Evolutionary conservation across 2,888 invertebrate genomes (phyloP).

Genomic region (Priocnemis perturbator): DNA sequence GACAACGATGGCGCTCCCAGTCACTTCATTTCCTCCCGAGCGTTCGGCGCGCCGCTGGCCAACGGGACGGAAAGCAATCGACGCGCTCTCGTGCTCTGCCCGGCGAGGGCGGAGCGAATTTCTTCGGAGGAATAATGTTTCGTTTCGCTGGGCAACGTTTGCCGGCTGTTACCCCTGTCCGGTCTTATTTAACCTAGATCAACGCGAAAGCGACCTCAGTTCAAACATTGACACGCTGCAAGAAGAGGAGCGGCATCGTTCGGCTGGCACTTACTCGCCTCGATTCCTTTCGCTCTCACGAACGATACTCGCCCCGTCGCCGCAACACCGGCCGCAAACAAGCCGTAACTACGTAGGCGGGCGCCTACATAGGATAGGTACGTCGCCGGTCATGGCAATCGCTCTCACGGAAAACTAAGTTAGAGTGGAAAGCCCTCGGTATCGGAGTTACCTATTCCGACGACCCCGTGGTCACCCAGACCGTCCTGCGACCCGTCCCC

Average conservation of each 20-base stretch:
- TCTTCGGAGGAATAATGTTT: constrained; percentile 5
- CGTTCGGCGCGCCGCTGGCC: no score
- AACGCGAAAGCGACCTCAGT: constrained; percentile 3
- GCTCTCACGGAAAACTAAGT: constrained; percentile 42
- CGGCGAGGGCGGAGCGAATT: not conserved
- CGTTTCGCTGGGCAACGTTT: no score
- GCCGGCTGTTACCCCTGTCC: not conserved
- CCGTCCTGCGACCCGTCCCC: no score
- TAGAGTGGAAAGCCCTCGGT: constrained; percentile 35
- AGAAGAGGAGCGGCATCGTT: constrained; percentile 16
- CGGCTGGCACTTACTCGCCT: constrained; percentile 20
- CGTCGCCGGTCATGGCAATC: constrained; percentile 19
- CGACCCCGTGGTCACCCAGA: no score
- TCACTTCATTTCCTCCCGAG: no score
- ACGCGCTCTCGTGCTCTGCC: not conserved
- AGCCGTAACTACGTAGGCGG: constrained; percentile 35
- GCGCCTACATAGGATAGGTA: constrained; percentile 8
- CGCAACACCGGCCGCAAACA: constrained; percentile 44
- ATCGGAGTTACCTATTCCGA: constrained; percentile 31
- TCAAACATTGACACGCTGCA: constrained; percentile 7
- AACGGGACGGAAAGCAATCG: constrained; percentile 7
- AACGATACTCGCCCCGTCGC: constrained; percentile 25
- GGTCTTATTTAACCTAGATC: not conserved
- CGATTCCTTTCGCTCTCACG: constrained; percentile 19
- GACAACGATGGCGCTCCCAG: no score